Percentiles rank a stretch among this genome's conserved stretches.
Evolutionary conservation across 2,113 vertebrate genomes (phyloP).

Genomic region (Cacatua alba): DNA sequence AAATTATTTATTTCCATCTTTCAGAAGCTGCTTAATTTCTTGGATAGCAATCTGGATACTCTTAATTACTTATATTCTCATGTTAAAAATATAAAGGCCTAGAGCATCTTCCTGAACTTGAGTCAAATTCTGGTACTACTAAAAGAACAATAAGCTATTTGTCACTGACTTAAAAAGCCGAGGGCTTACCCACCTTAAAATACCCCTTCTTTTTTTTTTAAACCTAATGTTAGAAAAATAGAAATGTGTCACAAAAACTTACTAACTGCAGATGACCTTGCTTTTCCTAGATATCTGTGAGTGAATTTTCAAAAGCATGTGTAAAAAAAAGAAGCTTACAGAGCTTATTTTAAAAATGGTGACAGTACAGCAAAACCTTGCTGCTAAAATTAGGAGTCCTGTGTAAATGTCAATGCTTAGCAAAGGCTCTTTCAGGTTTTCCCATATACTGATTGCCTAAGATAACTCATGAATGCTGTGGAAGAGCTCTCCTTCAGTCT

Average conservation of each 20-base stretch:
- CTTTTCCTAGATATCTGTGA: neutral
- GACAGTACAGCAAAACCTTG: neutral
- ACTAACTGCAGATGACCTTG: neutral
- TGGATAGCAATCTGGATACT: neutral
- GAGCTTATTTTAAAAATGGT: neutral
- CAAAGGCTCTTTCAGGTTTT: neutral
- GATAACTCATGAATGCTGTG: too few species aligned
- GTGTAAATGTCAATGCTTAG: neutral
- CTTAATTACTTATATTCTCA: neutral
- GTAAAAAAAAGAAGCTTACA: neutral
- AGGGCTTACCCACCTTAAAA: neutral
- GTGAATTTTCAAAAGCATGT: neutral
- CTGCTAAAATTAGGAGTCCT: neutral
- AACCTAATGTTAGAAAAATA: neutral
- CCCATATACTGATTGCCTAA: too few species aligned
- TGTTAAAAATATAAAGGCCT: neutral
- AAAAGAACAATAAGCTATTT: neutral
- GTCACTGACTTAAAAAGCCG: neutral
- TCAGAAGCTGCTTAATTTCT: neutral
- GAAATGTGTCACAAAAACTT: neutral
- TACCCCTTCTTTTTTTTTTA: neutral
- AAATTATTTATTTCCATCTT: neutral
- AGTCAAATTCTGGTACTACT: neutral
- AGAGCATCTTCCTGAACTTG: neutral
- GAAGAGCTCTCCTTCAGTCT: neutral